Evolutionary conservation across 2,113 vertebrate genomes (phyloP).

Genomic region (Python bivittatus): DNA sequence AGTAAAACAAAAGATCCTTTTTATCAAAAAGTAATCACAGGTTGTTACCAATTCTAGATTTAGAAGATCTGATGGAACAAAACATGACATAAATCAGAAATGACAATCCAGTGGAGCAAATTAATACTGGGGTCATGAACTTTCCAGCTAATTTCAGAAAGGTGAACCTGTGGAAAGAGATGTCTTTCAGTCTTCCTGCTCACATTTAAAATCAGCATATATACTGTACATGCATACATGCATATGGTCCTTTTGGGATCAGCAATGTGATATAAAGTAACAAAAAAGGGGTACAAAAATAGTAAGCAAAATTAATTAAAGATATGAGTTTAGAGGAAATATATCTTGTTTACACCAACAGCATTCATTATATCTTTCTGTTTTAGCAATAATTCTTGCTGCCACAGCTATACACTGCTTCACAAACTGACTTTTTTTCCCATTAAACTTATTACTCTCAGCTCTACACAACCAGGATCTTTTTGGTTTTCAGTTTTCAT

Average conservation of each 20-base stretch:
- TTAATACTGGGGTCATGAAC: slow-evolving; percentile 35
- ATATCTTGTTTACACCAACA: not conserved
- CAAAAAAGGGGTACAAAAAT: not conserved
- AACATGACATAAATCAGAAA: slow-evolving; percentile 57
- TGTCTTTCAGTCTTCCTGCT: slow-evolving; percentile 6
- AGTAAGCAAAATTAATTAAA: not conserved
- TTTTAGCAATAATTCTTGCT: no score
- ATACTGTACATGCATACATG: not conserved
- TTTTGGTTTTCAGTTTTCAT: not conserved
- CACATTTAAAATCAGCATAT: slow-evolving; percentile 23
- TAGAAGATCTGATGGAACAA: slow-evolving; percentile 49
- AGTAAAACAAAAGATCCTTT: slow-evolving; percentile 45
- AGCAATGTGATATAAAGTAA: not conserved
- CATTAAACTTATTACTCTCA: no score
- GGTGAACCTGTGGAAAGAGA: slow-evolving; percentile 51
- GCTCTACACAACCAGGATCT: not conserved
- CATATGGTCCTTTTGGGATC: not conserved
- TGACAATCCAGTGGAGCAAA: slow-evolving; percentile 59
- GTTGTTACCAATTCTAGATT: slow-evolving; percentile 24
- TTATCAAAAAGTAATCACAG: slow-evolving; percentile 49
- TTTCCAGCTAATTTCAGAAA: slow-evolving; percentile 54
- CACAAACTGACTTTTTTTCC: no score
- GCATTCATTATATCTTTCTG: not conserved
- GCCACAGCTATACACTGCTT: no score
- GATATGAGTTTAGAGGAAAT: not conserved